Evolutionary conservation across 2,113 vertebrate genomes (phyloP), one percentile per base, ranked within the genome.

Genomic region (Heloderma charlesbogerti): DNA sequence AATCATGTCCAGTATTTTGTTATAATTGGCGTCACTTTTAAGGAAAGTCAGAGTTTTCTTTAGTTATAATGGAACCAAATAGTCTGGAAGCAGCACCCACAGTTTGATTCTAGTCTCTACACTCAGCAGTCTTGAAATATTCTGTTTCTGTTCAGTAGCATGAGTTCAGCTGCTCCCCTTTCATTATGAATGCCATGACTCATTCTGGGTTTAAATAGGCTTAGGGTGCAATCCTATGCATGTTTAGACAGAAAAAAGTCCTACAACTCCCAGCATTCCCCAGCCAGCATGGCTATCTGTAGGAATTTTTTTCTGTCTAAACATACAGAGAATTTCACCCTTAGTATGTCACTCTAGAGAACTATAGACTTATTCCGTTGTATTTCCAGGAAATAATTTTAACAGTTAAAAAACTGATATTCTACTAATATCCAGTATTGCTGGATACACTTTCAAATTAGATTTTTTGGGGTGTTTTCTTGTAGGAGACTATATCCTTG

Each of bases 401-500:
- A 77, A 74, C 22, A n/a, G 72, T 43, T 77, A 43, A 77, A 77
- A 43, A 1, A 16, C 25, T 20, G 40, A 25, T 37, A 43, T 77
- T 37, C 37, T 77, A 43, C 40, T 77, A 69, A 69, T 31, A 69
- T 22, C 16, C 72, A 74, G 34, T 74, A 74, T 18, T 74, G n/a
- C n/a, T 37, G 72, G 34, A 74, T 18, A 6, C 27, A 37, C 27
- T 67, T 82, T 77, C 43, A 81, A 37, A 82, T 54, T 91, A 90
- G 66, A 13, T n/a, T 43, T 82, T 93, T 93, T 96, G 16, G 60
- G 60, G 60, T 96, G 74, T 84, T 31, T 83, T 93, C 94, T 96
- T 97, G 92, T 96, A 99, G 99, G 99, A 92, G 99, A 99, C 97
- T 99, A 99, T 96, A 99, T 99, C 95, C 98, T 99, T 94, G 99